phyloP scores from a whole-genome alignment of 2,888 invertebrate species.

The Stramonita haemastoma region DNA sequence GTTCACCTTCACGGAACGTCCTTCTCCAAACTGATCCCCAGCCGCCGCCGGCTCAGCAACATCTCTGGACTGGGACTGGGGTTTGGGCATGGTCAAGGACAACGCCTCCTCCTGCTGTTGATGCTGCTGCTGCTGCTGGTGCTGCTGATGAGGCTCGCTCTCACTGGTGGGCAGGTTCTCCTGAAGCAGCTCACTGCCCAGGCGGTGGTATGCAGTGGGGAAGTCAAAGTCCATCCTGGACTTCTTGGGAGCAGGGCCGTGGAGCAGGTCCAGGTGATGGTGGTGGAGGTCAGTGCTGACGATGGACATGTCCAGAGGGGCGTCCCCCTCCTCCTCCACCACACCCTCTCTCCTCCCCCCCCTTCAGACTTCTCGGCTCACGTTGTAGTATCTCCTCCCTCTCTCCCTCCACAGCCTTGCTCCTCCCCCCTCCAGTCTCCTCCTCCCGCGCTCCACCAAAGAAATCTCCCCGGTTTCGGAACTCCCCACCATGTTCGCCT shows the following conservation, averaged over 20 bases:
- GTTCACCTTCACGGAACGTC: constrained; percentile 42
- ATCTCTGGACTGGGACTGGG: constrained; percentile 43
- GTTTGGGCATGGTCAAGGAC: constrained; percentile 37
- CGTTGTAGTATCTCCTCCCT: constrained; percentile 17
- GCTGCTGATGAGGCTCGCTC: constrained; percentile 37
- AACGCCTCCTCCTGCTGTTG: constrained; percentile 20
- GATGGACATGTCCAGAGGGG: constrained; percentile 57
- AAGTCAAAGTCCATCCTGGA: constrained; percentile 54
- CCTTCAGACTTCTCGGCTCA: constrained; percentile 19
- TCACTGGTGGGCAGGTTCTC: constrained; percentile 64
- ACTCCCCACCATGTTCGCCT: neutral
- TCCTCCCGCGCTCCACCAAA: neutral
- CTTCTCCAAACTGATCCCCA: constrained; percentile 43
- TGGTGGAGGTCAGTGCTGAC: constrained; percentile 52
- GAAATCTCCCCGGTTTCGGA: neutral
- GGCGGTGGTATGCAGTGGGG: constrained; percentile 84
- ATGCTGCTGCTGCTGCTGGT: neutral
- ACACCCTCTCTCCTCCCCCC: neutral
- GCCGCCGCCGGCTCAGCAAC: constrained; percentile 21
- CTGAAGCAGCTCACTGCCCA: constrained; percentile 86
- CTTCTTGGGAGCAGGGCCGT: constrained; percentile 42
- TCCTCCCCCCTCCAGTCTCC: neutral
- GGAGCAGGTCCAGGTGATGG: constrained; percentile 45
- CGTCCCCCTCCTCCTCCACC: constrained; percentile 39
- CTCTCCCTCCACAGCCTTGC: neutral